Evolutionary conservation across 2,888 invertebrate genomes (phyloP).

Genomic region (Harpalus rufipes): DNA sequence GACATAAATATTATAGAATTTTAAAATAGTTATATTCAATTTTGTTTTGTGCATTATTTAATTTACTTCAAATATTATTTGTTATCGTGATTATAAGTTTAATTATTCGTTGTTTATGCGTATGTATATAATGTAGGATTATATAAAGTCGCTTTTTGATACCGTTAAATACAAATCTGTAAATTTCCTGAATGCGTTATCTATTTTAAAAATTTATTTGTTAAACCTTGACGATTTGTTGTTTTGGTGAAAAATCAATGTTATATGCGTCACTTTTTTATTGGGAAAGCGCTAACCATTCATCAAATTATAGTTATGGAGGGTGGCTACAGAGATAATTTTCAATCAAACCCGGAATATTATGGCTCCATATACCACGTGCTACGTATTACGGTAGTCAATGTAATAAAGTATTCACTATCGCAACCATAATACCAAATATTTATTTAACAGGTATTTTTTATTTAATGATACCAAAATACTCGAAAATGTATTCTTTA

Average conservation of each 20-base stretch:
- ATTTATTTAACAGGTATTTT: background rate
- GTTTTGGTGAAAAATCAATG: background rate
- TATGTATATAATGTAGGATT: too few species aligned
- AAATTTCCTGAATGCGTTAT: background rate
- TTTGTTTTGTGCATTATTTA: too few species aligned
- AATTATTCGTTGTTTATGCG: too few species aligned
- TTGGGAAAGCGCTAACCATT: background rate
- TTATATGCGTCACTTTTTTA: background rate
- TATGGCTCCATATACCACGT: constrained; percentile 1
- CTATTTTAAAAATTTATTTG: background rate
- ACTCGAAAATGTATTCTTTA: too few species aligned
- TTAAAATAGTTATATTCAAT: too few species aligned
- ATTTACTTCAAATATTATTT: too few species aligned
- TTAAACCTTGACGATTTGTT: background rate
- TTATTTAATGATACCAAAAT: background rate
- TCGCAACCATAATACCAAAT: background rate
- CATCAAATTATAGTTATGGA: constrained; percentile 6
- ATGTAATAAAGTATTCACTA: background rate
- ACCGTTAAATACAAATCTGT: background rate
- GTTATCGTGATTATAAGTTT: too few species aligned
- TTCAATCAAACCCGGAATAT: constrained; percentile 2
- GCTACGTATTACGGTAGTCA: background rate
- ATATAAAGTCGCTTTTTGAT: too few species aligned
- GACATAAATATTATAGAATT: too few species aligned
- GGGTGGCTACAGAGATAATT: constrained; percentile 5